Base-by-base conservation (phyloP, 2,888 invertebrate species). In the Digitonthophagus gazella region DNA sequence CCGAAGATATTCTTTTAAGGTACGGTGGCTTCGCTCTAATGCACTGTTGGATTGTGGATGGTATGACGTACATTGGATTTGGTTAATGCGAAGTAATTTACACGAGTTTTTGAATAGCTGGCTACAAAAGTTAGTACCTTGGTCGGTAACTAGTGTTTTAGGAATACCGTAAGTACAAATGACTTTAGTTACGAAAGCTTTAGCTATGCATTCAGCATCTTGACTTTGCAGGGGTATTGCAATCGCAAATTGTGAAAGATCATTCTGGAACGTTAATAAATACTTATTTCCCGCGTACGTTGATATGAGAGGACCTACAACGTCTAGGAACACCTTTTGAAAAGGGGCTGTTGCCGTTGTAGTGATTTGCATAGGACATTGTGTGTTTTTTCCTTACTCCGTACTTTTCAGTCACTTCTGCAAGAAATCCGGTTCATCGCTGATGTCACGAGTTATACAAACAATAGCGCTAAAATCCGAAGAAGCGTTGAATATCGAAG, bases 311-410 rank as follows among this genome's bases (percentile, higher is more conserved):
- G 78, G 77, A 61, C 77, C 78, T 15, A 78, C 75, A 16, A 79
- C 74, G 68, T 79, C 77, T 20, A 80, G 11, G 19, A 72, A 68
- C 66, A 79, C 61, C 69, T 74, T 72, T 71, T 80, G 74, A 67
- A 80, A 77, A 2, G 79, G 75, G 67, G 73, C 70, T 22, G 72
- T 67, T 0, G 74, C 71, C 0, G 78, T 78, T 11, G 77, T 75
- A n/a, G 77, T 79, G 11, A 78, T 76, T 73, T 77, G 74, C 76
- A 80, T 76, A 0, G 80, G 79, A 16, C 72, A 65, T 72, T 72
- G 75, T 44, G 69, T 69, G 65, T 72, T 71, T 3, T 71, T 18
- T 4, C 58, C 16, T 2, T 2, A 15, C 19, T n/a, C 58, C 58
- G 8, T 15, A 58, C 11, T 58, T 58, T 5, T 58, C 18, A 4